Percentiles rank a stretch among this genome's conserved stretches.
These are phyloP conservation scores for Hemitrygon akajei DNA, from an alignment of 2,797 vertebrate species.

Conservation along the genomic window DNA sequence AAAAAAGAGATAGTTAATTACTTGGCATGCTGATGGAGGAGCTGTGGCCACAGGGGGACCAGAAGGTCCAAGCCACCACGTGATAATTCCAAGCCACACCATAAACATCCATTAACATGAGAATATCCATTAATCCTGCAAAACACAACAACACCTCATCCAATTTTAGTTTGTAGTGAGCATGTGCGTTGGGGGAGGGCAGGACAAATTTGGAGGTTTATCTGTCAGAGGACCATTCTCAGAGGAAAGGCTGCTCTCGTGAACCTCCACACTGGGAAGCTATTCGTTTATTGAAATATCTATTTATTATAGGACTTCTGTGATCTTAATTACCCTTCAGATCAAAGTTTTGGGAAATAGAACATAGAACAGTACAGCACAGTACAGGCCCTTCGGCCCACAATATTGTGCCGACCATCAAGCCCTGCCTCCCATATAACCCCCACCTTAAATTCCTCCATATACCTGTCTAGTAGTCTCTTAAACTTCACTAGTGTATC, in stretches of 20 bases:
- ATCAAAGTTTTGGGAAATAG: constrained; percentile 47
- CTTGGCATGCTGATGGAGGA: constrained; percentile 41
- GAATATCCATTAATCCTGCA: constrained; percentile 66
- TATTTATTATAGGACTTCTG: constrained; percentile 54
- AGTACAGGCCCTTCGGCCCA: too few species aligned
- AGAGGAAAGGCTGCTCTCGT: constrained; percentile 57
- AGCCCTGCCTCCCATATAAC: too few species aligned
- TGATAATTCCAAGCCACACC: constrained; percentile 58
- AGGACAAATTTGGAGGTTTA: constrained; percentile 52
- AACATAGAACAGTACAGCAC: too few species aligned
- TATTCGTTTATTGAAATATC: constrained; percentile 56
- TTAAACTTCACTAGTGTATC: too few species aligned
- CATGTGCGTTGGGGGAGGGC: constrained; percentile 52
- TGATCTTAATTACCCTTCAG: constrained; percentile 51
- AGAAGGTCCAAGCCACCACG: constrained; percentile 51
- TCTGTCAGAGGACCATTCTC: constrained; percentile 57
- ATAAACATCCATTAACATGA: constrained; percentile 66
- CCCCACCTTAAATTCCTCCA: too few species aligned
- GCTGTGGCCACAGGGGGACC: constrained; percentile 42
- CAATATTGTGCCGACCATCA: too few species aligned
- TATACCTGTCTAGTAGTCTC: too few species aligned
- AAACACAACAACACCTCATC: constrained; percentile 67
- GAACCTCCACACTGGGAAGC: constrained; percentile 53
- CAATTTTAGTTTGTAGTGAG: constrained; percentile 59
- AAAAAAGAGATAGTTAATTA: constrained; percentile 47